These are phyloP conservation scores for Lasioglossum pauxillum DNA, from an alignment of 2,888 invertebrate species.

Conservation along the genomic window DNA sequence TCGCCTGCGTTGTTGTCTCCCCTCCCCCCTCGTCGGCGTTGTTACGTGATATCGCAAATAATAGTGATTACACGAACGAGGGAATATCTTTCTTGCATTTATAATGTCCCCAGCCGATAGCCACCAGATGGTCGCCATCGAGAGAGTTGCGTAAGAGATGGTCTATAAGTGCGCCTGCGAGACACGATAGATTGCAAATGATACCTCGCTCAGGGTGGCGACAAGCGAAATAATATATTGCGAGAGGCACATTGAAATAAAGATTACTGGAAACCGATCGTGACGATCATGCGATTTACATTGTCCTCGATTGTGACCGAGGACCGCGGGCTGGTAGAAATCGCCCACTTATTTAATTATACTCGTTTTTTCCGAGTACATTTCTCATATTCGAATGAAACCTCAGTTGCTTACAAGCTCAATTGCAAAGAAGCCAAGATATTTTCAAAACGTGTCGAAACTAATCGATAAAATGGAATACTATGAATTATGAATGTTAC, in stretches of 20 bases:
- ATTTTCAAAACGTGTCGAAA: too few relatives aligned
- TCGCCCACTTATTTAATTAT: neutral
- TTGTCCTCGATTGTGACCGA: neutral
- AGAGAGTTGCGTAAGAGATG: neutral
- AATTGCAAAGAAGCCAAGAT: too few relatives aligned
- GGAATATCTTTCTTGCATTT: conserved; percentile 11
- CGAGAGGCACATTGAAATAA: neutral
- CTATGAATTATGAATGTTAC: too few relatives aligned
- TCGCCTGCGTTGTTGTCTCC: neutral
- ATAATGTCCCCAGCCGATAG: conserved; percentile 7
- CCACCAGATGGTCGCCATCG: neutral
- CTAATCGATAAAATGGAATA: too few relatives aligned
- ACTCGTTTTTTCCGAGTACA: too few relatives aligned
- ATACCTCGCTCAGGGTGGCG: neutral
- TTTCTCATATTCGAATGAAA: too few relatives aligned
- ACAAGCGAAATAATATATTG: neutral
- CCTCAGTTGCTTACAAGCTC: too few relatives aligned
- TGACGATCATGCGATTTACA: neutral
- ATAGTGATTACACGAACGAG: conserved; percentile 30
- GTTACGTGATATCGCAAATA: conserved; percentile 26
- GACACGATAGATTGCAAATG: neutral
- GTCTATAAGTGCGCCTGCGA: neutral
- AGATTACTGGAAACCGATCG: neutral
- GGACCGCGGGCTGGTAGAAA: neutral
- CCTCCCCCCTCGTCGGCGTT: neutral